phyloP scores from a whole-genome alignment of 1,140 invertebrate species.

The Leptinotarsa defecta region DNA sequence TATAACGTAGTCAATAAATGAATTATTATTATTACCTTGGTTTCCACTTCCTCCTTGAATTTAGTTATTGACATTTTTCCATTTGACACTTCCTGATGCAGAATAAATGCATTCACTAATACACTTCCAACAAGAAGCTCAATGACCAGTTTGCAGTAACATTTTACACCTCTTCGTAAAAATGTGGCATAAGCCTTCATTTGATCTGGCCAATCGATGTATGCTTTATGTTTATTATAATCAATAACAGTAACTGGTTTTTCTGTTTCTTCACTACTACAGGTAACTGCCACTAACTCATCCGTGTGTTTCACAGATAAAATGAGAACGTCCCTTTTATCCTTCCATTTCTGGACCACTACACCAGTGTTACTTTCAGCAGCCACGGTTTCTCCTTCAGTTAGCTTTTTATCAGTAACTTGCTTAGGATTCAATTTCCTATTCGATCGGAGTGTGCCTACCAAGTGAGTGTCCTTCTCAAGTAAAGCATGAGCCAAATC shows the following conservation, averaged over 20 bases:
- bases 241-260: conserved; percentile 32
- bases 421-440: conserved; percentile 19
- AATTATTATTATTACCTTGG: not conserved
- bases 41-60: not conserved
- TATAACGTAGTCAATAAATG: too few species aligned
- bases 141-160: not conserved
- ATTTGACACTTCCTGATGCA: not conserved
- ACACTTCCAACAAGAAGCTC: not conserved
- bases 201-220: conserved; percentile 39
- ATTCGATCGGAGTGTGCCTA: too few species aligned
- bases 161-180: not conserved
- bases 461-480: too few species aligned
- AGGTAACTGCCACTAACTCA: conserved; percentile 7
- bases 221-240: conserved; percentile 36
- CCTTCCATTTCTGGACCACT: conserved; percentile 11
- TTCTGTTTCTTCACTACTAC: not conserved
- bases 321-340: not conserved
- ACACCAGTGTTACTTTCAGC: conserved; percentile 13
- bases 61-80: not conserved
- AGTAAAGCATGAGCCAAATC: conserved; percentile 44
- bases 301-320: not conserved
- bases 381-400: conserved; percentile 1
- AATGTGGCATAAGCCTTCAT: conserved; percentile 22
- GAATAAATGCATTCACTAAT: not conserved
- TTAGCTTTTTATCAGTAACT: conserved; percentile 28